A percentile compares a stretch with the other conserved stretches of the same genome.
phyloP scores from a whole-genome alignment of 1,140 invertebrate species.

The Aethina tumida region DNA sequence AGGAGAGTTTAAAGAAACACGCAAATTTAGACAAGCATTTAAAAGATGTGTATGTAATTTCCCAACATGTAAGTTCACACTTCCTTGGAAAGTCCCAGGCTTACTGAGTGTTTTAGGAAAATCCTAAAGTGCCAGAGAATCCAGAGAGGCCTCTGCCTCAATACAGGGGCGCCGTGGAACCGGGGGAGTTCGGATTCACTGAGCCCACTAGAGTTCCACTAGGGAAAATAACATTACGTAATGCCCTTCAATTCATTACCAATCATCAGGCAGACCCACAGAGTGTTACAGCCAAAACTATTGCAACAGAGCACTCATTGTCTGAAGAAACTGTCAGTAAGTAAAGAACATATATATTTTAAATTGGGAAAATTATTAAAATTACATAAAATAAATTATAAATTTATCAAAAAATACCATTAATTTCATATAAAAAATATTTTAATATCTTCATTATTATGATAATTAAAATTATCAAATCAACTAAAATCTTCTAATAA shows the following conservation, averaged over 20 bases:
- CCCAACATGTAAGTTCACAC: slow-evolving; percentile 38
- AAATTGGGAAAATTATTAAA: slow-evolving; percentile 3
- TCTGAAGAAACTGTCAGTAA: slow-evolving; percentile 47
- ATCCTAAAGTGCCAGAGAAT: slow-evolving; percentile 12
- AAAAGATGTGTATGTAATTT: slow-evolving; percentile 59
- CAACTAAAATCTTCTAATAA: too few relatives aligned
- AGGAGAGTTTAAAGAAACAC: slow-evolving; percentile 49
- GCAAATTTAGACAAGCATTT: slow-evolving; percentile 45
- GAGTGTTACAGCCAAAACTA: slow-evolving; percentile 42
- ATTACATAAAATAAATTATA: too few relatives aligned
- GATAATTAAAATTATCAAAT: too few relatives aligned
- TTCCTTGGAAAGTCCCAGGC: neutral
- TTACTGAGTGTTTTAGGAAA: slow-evolving; percentile 10
- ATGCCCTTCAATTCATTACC: slow-evolving; percentile 48
- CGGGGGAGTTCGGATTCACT: slow-evolving; percentile 45
- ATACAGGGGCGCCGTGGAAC: slow-evolving; percentile 30
- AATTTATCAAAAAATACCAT: too few relatives aligned
- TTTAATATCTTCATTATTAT: too few relatives aligned
- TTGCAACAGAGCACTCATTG: slow-evolving; percentile 57
- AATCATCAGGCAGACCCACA: slow-evolving; percentile 49
- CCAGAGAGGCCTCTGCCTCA: slow-evolving; percentile 38
- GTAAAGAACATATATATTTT: slow-evolving; percentile 19
- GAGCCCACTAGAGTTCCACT: slow-evolving; percentile 41
- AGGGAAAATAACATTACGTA: slow-evolving; percentile 44
- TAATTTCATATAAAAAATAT: too few relatives aligned